Evolutionary conservation across 1,140 invertebrate species (phyloP).

Genomic region (Trachelipus rathkii): DNA sequence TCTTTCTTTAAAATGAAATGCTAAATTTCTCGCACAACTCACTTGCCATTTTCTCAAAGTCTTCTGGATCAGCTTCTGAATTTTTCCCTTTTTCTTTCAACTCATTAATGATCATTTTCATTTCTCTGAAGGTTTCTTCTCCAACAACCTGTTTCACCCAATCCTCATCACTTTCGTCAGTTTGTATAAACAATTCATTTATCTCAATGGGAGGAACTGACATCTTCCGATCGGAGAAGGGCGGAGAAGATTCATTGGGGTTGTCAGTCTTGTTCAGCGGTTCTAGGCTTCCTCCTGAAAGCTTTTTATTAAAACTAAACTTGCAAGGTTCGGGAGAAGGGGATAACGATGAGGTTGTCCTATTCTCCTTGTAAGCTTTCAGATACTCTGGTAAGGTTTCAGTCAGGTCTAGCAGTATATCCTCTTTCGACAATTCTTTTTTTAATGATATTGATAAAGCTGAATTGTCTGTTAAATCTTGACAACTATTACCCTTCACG

Average conservation of each 20-base stretch:
- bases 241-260: neutral
- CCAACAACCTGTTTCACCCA: neutral
- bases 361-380: neutral
- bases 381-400: neutral
- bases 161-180: neutral
- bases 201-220: too few relatives aligned
- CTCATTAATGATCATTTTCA: neutral
- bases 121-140: conserved; percentile 4
- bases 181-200: neutral
- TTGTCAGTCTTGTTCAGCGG: too few relatives aligned
- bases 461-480: neutral
- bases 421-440: neutral
- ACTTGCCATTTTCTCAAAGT: neutral
- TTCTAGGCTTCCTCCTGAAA: neutral
- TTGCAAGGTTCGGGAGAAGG: neutral
- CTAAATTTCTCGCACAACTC: neutral
- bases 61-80: neutral
- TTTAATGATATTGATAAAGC: neutral
- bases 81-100: neutral
- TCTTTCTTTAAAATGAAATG: neutral
- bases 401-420: neutral
- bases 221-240: neutral
- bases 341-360: neutral
- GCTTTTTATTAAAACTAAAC: neutral
- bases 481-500: neutral